A percentile compares a stretch with the other conserved stretches of the same genome.
Conservation (phyloP, 30 jellyfish, hydroid and myxozoan genomes). For the Turritopsis dohrnii region DNA sequence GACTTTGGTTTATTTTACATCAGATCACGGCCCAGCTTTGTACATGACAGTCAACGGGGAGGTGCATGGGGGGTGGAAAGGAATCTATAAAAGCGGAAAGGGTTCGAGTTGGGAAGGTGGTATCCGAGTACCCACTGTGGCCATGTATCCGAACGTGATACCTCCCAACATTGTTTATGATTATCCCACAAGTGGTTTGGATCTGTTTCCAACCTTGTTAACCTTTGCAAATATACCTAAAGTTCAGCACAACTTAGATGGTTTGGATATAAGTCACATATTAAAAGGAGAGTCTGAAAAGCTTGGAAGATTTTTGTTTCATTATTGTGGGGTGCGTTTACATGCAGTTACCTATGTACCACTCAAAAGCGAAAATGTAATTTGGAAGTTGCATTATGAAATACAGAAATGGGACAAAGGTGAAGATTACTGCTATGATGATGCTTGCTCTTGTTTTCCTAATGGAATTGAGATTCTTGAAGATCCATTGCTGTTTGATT, state of each 20-base stretch:
- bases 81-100: conserved; percentile 58
- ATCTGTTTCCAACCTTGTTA: conserved; percentile 56
- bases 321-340: conserved; percentile 50
- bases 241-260: conserved; percentile 31
- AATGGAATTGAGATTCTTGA: conserved; percentile 10
- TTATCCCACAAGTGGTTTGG: conserved; percentile 63
- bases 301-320: conserved; percentile 32
- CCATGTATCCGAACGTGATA: conserved; percentile 43
- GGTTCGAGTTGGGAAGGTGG: conserved; percentile 75
- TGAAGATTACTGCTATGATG: conserved; percentile 7
- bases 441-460: conserved; percentile 50
- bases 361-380: conserved; percentile 7
- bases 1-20: conserved; percentile 62
- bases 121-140: conserved; percentile 64
- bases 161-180: conserved; percentile 27
- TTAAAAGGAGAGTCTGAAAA: conserved; percentile 10
- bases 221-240: conserved; percentile 24
- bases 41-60: conserved; percentile 49
- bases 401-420: conserved; percentile 30
- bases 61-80: conserved; percentile 66
- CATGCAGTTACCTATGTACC: conserved; percentile 77
- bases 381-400: conserved; percentile 68
- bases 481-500: conserved; percentile 53
- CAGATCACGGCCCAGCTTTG: conserved; percentile 88
- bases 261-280: conserved; percentile 39